Base-by-base conservation (phyloP, 1,140 invertebrate genomes). In the Eriosoma lanigerum region DNA sequence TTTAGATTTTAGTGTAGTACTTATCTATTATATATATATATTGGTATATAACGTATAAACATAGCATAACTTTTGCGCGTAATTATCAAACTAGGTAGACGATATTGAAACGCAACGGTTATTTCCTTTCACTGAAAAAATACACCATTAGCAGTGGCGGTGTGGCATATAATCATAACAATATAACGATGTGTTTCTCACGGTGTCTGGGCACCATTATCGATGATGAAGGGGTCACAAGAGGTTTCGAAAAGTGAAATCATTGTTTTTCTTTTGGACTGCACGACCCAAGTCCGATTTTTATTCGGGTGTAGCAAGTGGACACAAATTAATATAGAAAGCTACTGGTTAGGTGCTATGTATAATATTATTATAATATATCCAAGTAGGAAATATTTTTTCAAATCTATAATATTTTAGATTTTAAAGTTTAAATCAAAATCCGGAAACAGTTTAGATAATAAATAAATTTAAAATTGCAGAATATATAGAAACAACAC, bases 51-150 rank as follows among this genome's bases (percentile, higher is more conserved):
- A 38, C 32, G 8, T 38, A 38, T 38, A 8, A 38, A 38, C 32
- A 38, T 38, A 38, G 8, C 8, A 3, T 38, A 38, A 38, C 32
- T 38, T 38, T 38, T 38, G 32, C 26, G 32, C 32, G 32, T 66
- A 66, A n/a, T 38, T 38, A n/a, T 66, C 62, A 32, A 32, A 54
- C 4, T 21, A 44, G n/a, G n/a, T n/a, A n/a, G 52, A 72, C 26
- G 24, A 29, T 48, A 48, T 48, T 62, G 75, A 78, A 78, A 78
- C 24, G 54, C 32, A 52, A 26, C 15, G 21, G n/a, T 19, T 38
- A 26, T 60, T 62, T 78, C 75, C 75, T 78, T 78, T 78, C 75
- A 78, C 75, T 78, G 73, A 32, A 78, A 78, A 78, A 78, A 78
- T 78, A 44, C 24, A 24, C 56, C 19, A 75, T 75, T 75, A 38